Evolutionary conservation across 1,140 invertebrate species (phyloP).

Genomic region (Wiebesia pumilae): DNA sequence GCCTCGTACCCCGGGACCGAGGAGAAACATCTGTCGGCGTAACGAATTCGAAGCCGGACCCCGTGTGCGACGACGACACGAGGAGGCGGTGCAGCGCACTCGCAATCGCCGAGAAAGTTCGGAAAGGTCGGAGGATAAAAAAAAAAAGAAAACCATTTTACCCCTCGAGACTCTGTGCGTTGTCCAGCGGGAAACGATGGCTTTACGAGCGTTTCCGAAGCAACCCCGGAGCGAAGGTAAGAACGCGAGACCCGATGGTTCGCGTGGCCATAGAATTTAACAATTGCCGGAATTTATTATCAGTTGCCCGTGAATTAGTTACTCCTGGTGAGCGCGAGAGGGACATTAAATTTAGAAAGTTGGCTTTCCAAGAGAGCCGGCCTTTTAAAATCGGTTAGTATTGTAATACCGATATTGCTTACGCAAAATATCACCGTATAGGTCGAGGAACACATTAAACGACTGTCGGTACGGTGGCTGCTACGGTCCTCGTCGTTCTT

Average conservation of each 20-base stretch:
- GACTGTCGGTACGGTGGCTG: no score
- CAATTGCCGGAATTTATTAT: background rate
- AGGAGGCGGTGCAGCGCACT: background rate
- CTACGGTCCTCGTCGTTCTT: no score
- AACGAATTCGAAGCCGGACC: background rate
- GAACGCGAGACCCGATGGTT: no score
- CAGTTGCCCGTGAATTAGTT: background rate
- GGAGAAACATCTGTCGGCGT: background rate
- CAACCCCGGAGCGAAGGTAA: background rate
- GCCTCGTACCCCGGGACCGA: no score
- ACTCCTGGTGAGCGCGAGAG: background rate
- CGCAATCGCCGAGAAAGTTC: no score
- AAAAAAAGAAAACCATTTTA: background rate
- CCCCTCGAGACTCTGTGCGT: background rate
- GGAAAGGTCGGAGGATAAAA: background rate
- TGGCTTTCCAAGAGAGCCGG: background rate
- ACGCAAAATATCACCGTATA: background rate
- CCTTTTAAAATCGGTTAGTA: background rate
- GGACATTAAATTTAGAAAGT: background rate
- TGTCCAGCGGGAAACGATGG: background rate
- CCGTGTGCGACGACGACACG: no score
- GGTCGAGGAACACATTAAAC: no score
- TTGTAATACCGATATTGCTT: background rate
- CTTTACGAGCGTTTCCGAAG: background rate
- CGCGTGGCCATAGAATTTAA: background rate